A percentile compares a stretch with the other conserved stretches of the same genome.
Conservation (phyloP, 2,797 vertebrate genomes). For the Delichon dasypus region DNA sequence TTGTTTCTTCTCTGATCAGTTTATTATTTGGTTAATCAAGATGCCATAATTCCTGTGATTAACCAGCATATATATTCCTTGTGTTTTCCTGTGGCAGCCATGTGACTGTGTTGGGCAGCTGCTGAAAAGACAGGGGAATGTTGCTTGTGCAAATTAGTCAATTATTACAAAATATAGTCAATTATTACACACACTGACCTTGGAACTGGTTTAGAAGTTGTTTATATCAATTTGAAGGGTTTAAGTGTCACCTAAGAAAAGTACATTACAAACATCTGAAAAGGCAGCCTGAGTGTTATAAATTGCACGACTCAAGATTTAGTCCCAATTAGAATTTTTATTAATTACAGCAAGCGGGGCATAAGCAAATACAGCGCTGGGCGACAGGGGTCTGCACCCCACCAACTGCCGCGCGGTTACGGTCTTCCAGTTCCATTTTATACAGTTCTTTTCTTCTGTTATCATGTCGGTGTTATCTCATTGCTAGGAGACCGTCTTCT, state of each 20-base stretch:
- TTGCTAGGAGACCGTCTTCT: too few species aligned
- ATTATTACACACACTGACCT: not conserved
- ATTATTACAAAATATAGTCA: not conserved
- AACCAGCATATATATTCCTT: not conserved
- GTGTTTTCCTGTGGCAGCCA: not conserved
- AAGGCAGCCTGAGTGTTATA: not conserved
- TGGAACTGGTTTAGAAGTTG: not conserved
- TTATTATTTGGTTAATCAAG: not conserved
- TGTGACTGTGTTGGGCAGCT: not conserved
- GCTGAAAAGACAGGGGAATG: not conserved
- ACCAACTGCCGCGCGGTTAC: too few species aligned
- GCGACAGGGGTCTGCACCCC: too few species aligned
- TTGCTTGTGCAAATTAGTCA: not conserved
- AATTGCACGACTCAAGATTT: too few species aligned
- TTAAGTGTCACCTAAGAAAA: not conserved
- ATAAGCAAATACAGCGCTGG: too few species aligned
- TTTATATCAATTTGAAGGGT: not conserved
- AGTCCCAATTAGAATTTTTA: too few species aligned
- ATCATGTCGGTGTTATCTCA: too few species aligned
- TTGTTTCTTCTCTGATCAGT: not conserved
- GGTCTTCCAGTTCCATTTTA: too few species aligned
- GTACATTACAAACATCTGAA: not conserved
- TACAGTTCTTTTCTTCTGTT: too few species aligned
- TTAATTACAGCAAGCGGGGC: too few species aligned
- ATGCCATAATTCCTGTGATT: not conserved